A percentile compares a stretch with the other conserved stretches of the same genome.
Evolutionary conservation across 2,113 vertebrate genomes (phyloP).

Genomic region (Xiphophorus hellerii): DNA sequence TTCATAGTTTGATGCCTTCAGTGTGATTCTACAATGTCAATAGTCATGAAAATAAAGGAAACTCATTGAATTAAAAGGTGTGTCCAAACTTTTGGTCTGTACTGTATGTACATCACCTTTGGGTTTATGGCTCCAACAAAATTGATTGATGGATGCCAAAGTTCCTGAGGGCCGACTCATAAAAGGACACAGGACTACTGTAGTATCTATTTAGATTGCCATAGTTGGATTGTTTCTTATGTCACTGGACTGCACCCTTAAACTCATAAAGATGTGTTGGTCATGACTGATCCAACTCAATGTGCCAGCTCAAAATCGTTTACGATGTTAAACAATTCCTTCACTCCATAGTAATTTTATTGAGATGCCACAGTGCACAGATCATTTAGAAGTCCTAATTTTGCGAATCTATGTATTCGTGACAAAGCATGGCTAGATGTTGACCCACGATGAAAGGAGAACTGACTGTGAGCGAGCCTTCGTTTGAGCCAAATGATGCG

Average conservation of each 20-base stretch:
- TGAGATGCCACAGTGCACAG: not conserved
- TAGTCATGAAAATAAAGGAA: too few relatives aligned
- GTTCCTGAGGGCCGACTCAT: not conserved
- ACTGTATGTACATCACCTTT: not conserved
- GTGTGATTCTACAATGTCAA: too few relatives aligned
- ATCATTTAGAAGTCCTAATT: too few relatives aligned
- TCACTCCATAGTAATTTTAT: not conserved
- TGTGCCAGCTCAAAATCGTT: not conserved
- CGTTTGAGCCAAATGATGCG: not conserved
- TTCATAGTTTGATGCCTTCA: too few relatives aligned
- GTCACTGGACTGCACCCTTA: constrained; percentile 36
- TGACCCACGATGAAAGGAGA: too few relatives aligned
- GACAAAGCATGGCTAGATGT: not conserved
- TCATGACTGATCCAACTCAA: not conserved
- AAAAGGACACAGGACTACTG: not conserved
- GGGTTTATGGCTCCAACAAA: not conserved
- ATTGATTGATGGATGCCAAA: not conserved
- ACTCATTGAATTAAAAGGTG: too few relatives aligned
- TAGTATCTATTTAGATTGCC: not conserved
- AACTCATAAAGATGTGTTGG: not conserved
- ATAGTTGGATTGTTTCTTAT: constrained; percentile 1
- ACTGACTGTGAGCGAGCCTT: not conserved
- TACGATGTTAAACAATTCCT: not conserved
- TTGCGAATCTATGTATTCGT: not conserved
- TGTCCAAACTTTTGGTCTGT: too few relatives aligned